Evolutionary conservation across 2,888 invertebrate species (phyloP), one percentile per base, ranked within the genome.

Genomic region (Nemotelus pantherinus): DNA sequence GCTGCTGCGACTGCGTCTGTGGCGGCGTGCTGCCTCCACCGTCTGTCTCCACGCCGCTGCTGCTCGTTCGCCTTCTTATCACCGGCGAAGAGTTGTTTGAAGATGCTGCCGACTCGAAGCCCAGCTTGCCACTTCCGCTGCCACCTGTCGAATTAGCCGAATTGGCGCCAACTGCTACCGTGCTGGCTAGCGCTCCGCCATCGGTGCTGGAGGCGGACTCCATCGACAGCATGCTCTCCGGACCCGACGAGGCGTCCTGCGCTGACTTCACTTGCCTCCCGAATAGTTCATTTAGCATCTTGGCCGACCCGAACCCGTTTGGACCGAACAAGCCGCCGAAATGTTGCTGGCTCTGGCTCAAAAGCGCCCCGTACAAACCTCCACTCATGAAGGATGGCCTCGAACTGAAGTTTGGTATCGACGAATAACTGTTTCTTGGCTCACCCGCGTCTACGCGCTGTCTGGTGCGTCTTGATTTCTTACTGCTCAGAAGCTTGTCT

Each of bases 361-460:
- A 93, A 90, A 95, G 93, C 88, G 94, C 93, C 89, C 94, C 93
- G 93, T 95, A 95, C 85, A 95, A 90, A 90, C 94, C 93, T 88
- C 93, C 92, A 87, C 93, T 93, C 90, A 95, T 93, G 90, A 92
- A 94, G 88, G 92, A 92, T 90, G 92, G 92, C 87, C 92, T 91
- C 88, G 92, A 92, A 90, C 92, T 92, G 86, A 92, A 92, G 89
- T 92, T 92, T 87, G 92, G 92, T 85, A 93, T 92, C 85, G 92
- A 92, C 85, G 93, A 94, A 90, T 96, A 96, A 89, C 94, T 94
- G 91, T 95, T 96, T 89, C 95, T 93, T 89, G 94, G 94, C 91
- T 96, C 95, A 86, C 96, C 95, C 91, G 95, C 96, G 94, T 96
- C 95, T 90, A 95, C 96, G 90, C 95, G 94, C 92, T 96, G 95